Base-by-base conservation (phyloP, 2,113 vertebrate species). In the Erythrolamprus reginae region DNA sequence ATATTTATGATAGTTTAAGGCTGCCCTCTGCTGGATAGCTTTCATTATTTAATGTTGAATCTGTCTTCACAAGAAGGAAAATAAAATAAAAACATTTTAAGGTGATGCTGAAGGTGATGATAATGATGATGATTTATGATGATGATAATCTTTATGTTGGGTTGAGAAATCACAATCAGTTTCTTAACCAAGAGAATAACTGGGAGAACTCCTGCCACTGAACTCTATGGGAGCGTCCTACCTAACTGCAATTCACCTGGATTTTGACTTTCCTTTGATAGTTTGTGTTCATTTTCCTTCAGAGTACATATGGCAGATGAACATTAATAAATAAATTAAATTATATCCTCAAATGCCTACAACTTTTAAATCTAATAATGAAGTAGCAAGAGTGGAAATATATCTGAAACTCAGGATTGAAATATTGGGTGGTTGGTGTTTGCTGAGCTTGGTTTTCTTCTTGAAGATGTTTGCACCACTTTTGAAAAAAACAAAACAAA, bases 11-110 rank as follows among this genome's bases (percentile, higher is more conserved):
- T 47, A 50, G 89, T 48, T 83, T 91, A 84, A 86, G 65, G 70
- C 61, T 93, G 92, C 92, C 92, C 94, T 48, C 91, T 95, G 91
- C 90, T 91, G 94, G 93, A 86, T 58, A 3, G 24, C 15, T 65
- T 85, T 70, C 15, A 42, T 10, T 85, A 45, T 61, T 15, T 33
- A 12, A 42, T 0, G 0, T 55, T n/a, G 24, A 23, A 58, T 17
- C 33, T 77, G 33, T 77, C 33, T 42, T 77, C 70, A 77, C 7
- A 42, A 77, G 33, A 77, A 21, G 65, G 15, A 77, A 77, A 47
- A n/a, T 48, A 21, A 65, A 65, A 65, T 3, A 33, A 65, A 10
- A 45, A 48, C 17, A n/a, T 33, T 88, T 48, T 65, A 88, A 48
- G 10, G 28, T 10, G 28, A 33, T 65, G 61, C 2, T 58, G 55